These are phyloP conservation scores for Callyntrura sp. DNA, from an alignment of 2,888 invertebrate genomes.

Conservation along the genomic window DNA sequence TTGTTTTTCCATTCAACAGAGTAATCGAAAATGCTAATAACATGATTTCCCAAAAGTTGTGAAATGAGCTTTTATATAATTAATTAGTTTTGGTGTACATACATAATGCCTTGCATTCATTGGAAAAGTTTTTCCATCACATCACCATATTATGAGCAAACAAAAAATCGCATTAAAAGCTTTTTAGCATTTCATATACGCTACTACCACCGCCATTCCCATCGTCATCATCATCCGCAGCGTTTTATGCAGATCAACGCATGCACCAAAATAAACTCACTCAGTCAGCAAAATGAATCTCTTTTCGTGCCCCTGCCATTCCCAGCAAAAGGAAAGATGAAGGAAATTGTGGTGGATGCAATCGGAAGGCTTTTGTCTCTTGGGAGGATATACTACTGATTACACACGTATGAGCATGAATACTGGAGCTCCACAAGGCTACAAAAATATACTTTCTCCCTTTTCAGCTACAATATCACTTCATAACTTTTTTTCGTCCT, in stretches of 20 bases:
- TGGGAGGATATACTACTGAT: slow-evolving; percentile 72
- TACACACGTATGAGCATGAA: slow-evolving; percentile 73
- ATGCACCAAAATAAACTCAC: slow-evolving; percentile 23
- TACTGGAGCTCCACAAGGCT: slow-evolving; percentile 30
- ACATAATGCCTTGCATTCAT: slow-evolving; percentile 14
- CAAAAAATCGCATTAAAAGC: slow-evolving; percentile 52
- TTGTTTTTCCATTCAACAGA: slow-evolving; percentile 40
- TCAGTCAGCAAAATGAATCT: slow-evolving; percentile 59
- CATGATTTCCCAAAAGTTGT: slow-evolving; percentile 47
- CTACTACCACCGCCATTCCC: background rate
- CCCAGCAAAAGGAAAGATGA: slow-evolving; percentile 60
- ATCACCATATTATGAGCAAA: slow-evolving; percentile 36
- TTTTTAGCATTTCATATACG: slow-evolving; percentile 32
- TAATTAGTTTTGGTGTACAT: slow-evolving; percentile 40
- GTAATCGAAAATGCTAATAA: slow-evolving; percentile 55
- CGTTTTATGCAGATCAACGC: slow-evolving; percentile 56
- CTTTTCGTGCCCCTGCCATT: slow-evolving; percentile 61
- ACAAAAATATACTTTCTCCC: slow-evolving; percentile 42
- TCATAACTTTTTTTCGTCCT: slow-evolving; percentile 31
- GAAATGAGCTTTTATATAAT: slow-evolving; percentile 47
- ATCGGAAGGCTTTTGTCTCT: slow-evolving; percentile 76
- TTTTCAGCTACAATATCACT: slow-evolving; percentile 13
- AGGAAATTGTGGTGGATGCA: slow-evolving; percentile 74
- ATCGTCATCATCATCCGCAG: background rate
- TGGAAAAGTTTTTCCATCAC: slow-evolving; percentile 38